These are phyloP conservation scores for Altica lythri DNA, from an alignment of 2,888 invertebrate genomes.

Conservation along the genomic window DNA sequence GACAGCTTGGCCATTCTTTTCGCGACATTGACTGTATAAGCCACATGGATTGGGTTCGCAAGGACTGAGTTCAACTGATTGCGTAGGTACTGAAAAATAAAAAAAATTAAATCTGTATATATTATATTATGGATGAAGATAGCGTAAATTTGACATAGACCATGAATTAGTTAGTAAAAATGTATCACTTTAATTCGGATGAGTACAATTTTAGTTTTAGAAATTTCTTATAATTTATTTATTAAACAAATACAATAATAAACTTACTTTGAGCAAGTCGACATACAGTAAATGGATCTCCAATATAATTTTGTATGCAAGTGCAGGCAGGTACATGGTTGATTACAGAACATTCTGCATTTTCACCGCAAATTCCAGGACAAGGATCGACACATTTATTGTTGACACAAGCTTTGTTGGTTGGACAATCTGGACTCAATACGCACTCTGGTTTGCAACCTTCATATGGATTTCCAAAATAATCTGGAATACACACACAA, in stretches of 20 bases:
- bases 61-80: conserved; percentile 60
- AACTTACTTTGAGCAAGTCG: conserved; percentile 45
- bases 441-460: conserved; percentile 88
- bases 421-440: conserved; percentile 81
- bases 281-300: conserved; percentile 71
- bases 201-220: too few relatives aligned
- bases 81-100: conserved; percentile 39
- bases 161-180: not conserved
- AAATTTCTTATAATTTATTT: too few relatives aligned
- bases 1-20: conserved; percentile 69
- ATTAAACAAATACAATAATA: not conserved
- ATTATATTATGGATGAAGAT: not conserved
- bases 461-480: conserved; percentile 84
- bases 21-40: conserved; percentile 72
- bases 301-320: conserved; percentile 72
- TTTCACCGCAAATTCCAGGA: conserved; percentile 81
- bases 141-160: not conserved
- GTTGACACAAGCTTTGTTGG: conserved; percentile 79
- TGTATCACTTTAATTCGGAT: not conserved
- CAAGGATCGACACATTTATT: conserved; percentile 88
- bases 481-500: conserved; percentile 79
- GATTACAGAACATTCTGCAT: conserved; percentile 81
- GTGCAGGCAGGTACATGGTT: conserved; percentile 87
- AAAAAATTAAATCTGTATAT: conserved; percentile 21
- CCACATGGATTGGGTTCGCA: conserved; percentile 78